Conservation (phyloP, 2,113 vertebrate genomes). For the Caranx melampygus region DNA sequence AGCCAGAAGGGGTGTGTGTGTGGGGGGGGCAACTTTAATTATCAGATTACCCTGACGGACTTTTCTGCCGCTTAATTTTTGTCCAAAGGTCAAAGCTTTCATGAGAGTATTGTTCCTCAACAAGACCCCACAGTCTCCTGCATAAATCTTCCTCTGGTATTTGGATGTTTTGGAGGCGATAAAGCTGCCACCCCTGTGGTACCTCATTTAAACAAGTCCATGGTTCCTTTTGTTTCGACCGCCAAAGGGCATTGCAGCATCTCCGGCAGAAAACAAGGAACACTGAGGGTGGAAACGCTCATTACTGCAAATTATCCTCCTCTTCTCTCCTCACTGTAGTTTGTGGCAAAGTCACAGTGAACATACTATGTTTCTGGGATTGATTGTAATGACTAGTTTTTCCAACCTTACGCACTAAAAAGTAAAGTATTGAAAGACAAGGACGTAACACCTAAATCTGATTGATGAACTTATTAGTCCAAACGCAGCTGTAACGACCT, state of each 20-base stretch:
- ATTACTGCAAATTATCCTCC: not conserved
- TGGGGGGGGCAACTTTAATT: constrained; percentile 38
- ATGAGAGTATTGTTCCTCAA: constrained; percentile 23
- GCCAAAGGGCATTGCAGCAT: constrained; percentile 1
- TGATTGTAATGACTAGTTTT: too few relatives aligned
- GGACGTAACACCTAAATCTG: too few relatives aligned
- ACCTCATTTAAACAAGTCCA: constrained; percentile 22
- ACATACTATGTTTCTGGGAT: not conserved
- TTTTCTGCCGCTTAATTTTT: constrained; percentile 48
- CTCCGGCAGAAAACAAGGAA: not conserved
- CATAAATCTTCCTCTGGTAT: constrained; percentile 49
- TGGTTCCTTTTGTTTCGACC: constrained; percentile 1
- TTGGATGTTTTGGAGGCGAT: constrained; percentile 36
- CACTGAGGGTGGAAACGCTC: not conserved
- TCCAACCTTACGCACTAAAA: too few relatives aligned
- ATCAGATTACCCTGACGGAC: constrained; percentile 58
- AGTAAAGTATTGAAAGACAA: too few relatives aligned
- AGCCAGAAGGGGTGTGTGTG: constrained; percentile 6
- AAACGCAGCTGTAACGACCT: too few relatives aligned
- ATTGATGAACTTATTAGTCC: too few relatives aligned
- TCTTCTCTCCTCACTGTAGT: not conserved
- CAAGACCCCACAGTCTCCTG: constrained; percentile 25
- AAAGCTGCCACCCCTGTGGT: constrained; percentile 32
- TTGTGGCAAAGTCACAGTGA: not conserved
- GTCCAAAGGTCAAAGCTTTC: constrained; percentile 63